Base-by-base conservation (phyloP, 2,113 vertebrate genomes). In the Arothron firmamentum region DNA sequence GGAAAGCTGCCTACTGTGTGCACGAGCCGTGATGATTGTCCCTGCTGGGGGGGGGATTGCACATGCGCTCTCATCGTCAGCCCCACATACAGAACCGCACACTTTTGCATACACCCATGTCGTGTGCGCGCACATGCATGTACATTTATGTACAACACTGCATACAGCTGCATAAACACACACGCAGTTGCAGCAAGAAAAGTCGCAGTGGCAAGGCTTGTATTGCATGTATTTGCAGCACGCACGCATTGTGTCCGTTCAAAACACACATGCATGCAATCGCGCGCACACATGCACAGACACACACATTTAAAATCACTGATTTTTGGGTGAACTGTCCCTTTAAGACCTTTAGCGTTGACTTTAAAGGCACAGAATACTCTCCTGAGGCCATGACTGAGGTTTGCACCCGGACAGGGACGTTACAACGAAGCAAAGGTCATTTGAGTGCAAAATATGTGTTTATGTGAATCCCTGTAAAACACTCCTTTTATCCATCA, bases 1-100 rank as follows among this genome's bases (percentile, higher is more conserved):
- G 88, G 77, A 80, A 85, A 80, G 77, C 85, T 85, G 85, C 84
- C 76, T 78, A 87, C 84, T 83, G 79, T 88, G 85, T 65, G 84
- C 89, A 90, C 77, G 80, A 87, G 89, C 88, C 76, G 70, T 88
- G 84, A 90, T 90, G 88, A 90, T 88, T 89, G 78, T 87, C 78
- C 81, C 87, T 52, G 65, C 85, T 79, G 78, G 87, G 76, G 25
- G 76, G 25, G 67, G 71, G 72, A 75, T 69, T 47, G 74, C 72
- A 80, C 84, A 87, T 79, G 77, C 83, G 72, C 79, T 74, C 58
- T 70, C 61, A 64, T 62, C 59, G 72, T 81, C 67, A 59, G 61
- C 11, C 65, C 59, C 31, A 62, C 56, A 71, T 45, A 42, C 70
- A 63, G 4, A 18, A 2, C 23, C 23, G 6, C 52, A 34, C 52